These are phyloP conservation scores for Macrostomum lignano DNA, from an alignment of 1,140 invertebrate species.

Conservation along the genomic window DNA sequence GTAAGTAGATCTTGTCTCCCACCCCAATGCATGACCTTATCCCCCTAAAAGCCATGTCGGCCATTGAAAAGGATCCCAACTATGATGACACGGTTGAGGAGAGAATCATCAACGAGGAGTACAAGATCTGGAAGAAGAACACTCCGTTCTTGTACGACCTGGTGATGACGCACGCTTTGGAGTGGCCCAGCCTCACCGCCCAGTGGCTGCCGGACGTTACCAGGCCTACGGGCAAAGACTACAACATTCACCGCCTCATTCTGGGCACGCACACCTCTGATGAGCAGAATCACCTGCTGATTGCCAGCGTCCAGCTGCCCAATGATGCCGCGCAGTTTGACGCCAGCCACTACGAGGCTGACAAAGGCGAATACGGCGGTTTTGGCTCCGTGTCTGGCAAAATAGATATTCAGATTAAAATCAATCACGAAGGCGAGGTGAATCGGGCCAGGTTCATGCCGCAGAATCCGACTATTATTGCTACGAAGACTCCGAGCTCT, in stretches of 20 bases:
- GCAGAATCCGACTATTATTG: constrained; percentile 93
- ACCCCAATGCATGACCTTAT: no score
- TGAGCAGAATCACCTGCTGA: constrained; percentile 94
- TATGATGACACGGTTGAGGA: constrained; percentile 34
- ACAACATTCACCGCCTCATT: constrained; percentile 84
- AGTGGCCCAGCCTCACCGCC: constrained; percentile 54
- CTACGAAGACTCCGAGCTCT: constrained; percentile 92
- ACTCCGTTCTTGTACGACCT: constrained; percentile 30
- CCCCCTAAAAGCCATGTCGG: no score
- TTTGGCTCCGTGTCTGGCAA: constrained; percentile 96
- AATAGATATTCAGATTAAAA: constrained; percentile 98
- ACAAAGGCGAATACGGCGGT: constrained; percentile 95
- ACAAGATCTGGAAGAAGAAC: constrained; percentile 42
- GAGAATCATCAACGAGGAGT: constrained; percentile 95
- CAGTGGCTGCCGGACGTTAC: constrained; percentile 98
- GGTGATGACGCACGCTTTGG: constrained; percentile 29
- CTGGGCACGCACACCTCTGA: constrained; percentile 96
- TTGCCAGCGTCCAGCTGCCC: constrained; percentile 85
- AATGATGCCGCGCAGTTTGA: constrained; percentile 98
- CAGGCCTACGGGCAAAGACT: constrained; percentile 85
- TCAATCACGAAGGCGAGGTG: constrained; percentile 98
- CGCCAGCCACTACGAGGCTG: constrained; percentile 92
- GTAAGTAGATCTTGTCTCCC: no score
- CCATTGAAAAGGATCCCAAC: no score
- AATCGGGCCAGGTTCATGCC: constrained; percentile 97